Percentiles rank a stretch among this genome's conserved stretches.
phyloP scores from a whole-genome alignment of 2,113 vertebrate genomes.

The Pleuronectes platessa region DNA sequence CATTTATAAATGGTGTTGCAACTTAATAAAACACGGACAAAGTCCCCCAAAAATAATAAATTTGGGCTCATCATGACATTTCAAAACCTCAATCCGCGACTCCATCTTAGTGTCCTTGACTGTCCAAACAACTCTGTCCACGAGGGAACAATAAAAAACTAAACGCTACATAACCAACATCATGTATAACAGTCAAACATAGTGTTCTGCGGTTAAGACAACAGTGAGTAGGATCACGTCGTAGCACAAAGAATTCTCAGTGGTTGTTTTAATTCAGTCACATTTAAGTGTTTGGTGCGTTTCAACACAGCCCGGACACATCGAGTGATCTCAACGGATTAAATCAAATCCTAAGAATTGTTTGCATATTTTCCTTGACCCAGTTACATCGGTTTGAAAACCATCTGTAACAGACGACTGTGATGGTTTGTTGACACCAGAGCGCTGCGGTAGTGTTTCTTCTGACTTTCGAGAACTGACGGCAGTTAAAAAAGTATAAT shows the following conservation, averaged over 20 bases:
- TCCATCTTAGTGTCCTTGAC: constrained; percentile 12
- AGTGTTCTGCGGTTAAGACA: constrained; percentile 66
- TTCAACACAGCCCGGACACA: not conserved
- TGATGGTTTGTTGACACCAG: constrained; percentile 40
- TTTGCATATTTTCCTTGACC: constrained; percentile 48
- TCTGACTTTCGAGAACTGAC: constrained; percentile 47
- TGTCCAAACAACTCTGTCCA: not conserved
- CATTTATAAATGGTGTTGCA: constrained; percentile 1
- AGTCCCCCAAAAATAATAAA: not conserved
- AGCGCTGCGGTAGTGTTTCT: constrained; percentile 47
- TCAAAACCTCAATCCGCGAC: not conserved
- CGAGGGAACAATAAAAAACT: constrained; percentile 4
- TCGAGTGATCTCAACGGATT: not conserved
- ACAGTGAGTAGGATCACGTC: constrained; percentile 49
- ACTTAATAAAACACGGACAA: not conserved
- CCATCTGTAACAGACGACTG: constrained; percentile 8
- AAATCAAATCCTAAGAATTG: constrained; percentile 45
- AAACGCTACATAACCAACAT: constrained; percentile 46
- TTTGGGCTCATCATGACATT: not conserved
- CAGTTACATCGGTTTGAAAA: constrained; percentile 24
- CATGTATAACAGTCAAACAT: constrained; percentile 66
- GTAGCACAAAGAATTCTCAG: constrained; percentile 49
- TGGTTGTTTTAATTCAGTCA: constrained; percentile 1
- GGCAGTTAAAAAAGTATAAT: constrained; percentile 54
- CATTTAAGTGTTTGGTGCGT: not conserved